A percentile compares a stretch with the other conserved stretches of the same genome.
phyloP scores from a whole-genome alignment of 1,140 invertebrate species.

The Daktulosphaira vitifoliae region DNA sequence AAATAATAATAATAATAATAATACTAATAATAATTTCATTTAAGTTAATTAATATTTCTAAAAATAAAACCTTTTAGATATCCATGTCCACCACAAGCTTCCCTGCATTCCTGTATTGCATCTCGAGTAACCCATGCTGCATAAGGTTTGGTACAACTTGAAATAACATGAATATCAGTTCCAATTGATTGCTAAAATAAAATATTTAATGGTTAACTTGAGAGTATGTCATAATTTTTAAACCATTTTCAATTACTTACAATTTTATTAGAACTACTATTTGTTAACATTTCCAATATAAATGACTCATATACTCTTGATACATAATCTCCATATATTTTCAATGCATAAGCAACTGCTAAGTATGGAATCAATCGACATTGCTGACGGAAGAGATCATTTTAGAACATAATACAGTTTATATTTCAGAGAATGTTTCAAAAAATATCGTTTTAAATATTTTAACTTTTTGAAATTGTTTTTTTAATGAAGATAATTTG shows the following conservation, averaged over 20 bases:
- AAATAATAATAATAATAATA: too few relatives aligned
- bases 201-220: too few relatives aligned
- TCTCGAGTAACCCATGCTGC: slow-evolving; percentile 74
- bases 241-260: slow-evolving; percentile 13
- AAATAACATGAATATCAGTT: slow-evolving; percentile 83
- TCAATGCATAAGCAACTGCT: slow-evolving; percentile 68
- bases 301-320: slow-evolving; percentile 49
- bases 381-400: too few relatives aligned
- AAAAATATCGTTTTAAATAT: slow-evolving; percentile 64
- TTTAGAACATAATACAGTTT: slow-evolving; percentile 42
- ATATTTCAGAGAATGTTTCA: slow-evolving; percentile 84
- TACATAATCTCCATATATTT: slow-evolving; percentile 57
- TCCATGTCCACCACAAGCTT: slow-evolving; percentile 80
- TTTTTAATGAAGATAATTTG: slow-evolving; percentile 82
- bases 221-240: not conserved
- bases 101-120: slow-evolving; percentile 81
- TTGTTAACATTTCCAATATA: slow-evolving; percentile 49
- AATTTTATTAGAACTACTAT: slow-evolving; percentile 47
- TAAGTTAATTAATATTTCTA: too few relatives aligned
- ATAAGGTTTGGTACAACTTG: slow-evolving; percentile 78
- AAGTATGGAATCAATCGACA: slow-evolving; percentile 83
- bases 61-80: slow-evolving; percentile 57
- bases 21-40: too few relatives aligned
- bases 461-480: slow-evolving; percentile 69
- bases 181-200: slow-evolving; percentile 54